Evolutionary conservation across 2,113 vertebrate genomes (phyloP).

Genomic region (Acrocephalus kingi): DNA sequence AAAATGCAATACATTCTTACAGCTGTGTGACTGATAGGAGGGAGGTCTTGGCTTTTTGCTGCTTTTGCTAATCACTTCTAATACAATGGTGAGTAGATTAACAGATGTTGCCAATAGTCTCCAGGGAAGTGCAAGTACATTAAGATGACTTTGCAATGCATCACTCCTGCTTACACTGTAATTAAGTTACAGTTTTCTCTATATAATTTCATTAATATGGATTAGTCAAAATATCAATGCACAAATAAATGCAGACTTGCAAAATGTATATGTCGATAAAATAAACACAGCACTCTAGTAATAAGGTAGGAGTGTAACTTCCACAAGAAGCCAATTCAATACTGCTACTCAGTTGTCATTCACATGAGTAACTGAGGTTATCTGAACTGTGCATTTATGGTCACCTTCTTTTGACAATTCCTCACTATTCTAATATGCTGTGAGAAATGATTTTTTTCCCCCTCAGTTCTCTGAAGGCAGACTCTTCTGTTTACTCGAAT

Average conservation of each 20-base stretch:
- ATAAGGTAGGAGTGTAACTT: background rate
- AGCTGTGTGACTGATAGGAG: background rate
- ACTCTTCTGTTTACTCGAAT: background rate
- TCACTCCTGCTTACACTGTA: slow-evolving; percentile 33
- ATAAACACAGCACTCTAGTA: background rate
- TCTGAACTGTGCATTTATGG: background rate
- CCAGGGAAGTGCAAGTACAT: slow-evolving; percentile 37
- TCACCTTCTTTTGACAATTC: background rate
- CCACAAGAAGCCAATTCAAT: background rate
- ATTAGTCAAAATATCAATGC: slow-evolving; percentile 41
- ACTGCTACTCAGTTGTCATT: background rate
- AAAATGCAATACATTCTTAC: background rate
- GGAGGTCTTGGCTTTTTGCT: background rate
- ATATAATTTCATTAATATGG: slow-evolving; percentile 57
- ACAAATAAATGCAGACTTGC: slow-evolving; percentile 45
- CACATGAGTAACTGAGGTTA: background rate
- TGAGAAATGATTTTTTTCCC: background rate
- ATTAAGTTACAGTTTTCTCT: slow-evolving; percentile 44
- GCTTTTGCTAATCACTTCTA: slow-evolving; percentile 40
- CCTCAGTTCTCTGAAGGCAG: background rate
- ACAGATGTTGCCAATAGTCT: slow-evolving; percentile 37
- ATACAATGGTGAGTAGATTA: slow-evolving; percentile 48
- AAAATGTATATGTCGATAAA: slow-evolving; percentile 1
- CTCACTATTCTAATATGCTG: background rate
- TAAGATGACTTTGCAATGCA: slow-evolving; percentile 56